These are phyloP conservation scores for Bradysia coprophila DNA, from an alignment of 1,140 invertebrate species.

Conservation along the genomic window DNA sequence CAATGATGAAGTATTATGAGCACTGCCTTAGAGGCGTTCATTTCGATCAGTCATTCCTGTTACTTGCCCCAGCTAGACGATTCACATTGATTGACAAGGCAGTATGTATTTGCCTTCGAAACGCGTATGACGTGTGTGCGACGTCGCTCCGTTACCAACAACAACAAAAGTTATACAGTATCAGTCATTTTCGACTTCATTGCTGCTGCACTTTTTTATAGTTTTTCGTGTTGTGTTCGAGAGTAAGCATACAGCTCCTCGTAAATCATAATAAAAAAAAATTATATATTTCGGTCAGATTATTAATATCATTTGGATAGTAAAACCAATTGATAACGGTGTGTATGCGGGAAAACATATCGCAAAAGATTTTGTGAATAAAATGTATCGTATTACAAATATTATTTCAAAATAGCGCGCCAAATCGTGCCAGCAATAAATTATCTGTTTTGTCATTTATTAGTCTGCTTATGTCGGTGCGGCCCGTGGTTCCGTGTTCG, in stretches of 20 bases:
- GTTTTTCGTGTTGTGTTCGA: background rate
- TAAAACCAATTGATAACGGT: too few species aligned
- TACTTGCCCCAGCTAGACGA: background rate
- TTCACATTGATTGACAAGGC: constrained; percentile 16
- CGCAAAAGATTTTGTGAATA: too few species aligned
- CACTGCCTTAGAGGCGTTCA: constrained; percentile 1
- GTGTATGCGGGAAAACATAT: too few species aligned
- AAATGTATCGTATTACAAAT: background rate
- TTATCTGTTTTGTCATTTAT: background rate
- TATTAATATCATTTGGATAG: too few species aligned
- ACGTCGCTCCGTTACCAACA: constrained; percentile 2
- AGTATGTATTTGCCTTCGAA: constrained; percentile 25
- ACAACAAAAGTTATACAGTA: background rate
- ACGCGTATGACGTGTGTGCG: constrained; percentile 21
- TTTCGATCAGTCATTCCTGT: background rate
- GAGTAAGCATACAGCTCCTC: background rate
- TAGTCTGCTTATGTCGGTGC: background rate
- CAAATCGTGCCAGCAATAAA: background rate
- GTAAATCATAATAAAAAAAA: too few species aligned
- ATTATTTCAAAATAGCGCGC: background rate
- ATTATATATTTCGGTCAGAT: too few species aligned
- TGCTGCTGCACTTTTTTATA: background rate
- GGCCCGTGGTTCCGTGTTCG: too few species aligned
- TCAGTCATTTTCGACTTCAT: background rate
- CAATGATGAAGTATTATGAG: background rate